phyloP scores from a whole-genome alignment of 1,140 invertebrate species.

The Penaeus vannamei region DNA sequence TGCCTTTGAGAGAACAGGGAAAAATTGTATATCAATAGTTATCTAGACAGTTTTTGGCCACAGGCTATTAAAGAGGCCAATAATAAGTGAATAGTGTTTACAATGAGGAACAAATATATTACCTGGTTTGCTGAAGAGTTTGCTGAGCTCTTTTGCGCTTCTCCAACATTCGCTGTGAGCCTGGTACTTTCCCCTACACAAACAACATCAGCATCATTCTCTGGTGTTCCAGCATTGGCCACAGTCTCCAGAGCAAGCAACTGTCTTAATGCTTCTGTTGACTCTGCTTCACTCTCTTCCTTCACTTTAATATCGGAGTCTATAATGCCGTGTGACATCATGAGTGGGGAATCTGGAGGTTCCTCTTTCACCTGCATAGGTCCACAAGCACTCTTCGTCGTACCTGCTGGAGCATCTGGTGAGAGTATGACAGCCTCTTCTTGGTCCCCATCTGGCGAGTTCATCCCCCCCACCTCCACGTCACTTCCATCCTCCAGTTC shows the following conservation, averaged over 20 bases:
- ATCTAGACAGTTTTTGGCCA: too few relatives aligned
- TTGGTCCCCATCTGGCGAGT: constrained; percentile 34
- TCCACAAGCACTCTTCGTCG: background rate
- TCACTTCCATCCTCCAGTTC: constrained; percentile 26
- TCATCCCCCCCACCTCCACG: constrained; percentile 37
- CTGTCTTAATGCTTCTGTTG: constrained; percentile 47
- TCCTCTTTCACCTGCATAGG: constrained; percentile 47
- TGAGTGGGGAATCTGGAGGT: constrained; percentile 11
- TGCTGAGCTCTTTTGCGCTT: background rate
- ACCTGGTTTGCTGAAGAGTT: background rate
- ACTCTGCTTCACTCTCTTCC: constrained; percentile 50
- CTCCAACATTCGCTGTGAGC: constrained; percentile 46
- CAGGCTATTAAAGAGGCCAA: too few relatives aligned
- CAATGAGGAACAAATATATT: background rate
- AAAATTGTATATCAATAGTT: background rate
- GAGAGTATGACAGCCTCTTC: constrained; percentile 30
- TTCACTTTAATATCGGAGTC: constrained; percentile 56
- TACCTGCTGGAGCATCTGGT: background rate
- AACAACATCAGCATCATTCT: constrained; percentile 54
- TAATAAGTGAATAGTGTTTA: too few relatives aligned
- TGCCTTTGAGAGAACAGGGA: background rate
- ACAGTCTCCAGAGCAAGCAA: constrained; percentile 55
- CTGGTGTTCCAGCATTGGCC: constrained; percentile 12
- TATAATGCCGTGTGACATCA: background rate
- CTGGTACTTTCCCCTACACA: constrained; percentile 54